Evolutionary conservation across 2,113 vertebrate species (phyloP), one percentile per base, ranked within the genome.

Genomic region (Numida meleagris): DNA sequence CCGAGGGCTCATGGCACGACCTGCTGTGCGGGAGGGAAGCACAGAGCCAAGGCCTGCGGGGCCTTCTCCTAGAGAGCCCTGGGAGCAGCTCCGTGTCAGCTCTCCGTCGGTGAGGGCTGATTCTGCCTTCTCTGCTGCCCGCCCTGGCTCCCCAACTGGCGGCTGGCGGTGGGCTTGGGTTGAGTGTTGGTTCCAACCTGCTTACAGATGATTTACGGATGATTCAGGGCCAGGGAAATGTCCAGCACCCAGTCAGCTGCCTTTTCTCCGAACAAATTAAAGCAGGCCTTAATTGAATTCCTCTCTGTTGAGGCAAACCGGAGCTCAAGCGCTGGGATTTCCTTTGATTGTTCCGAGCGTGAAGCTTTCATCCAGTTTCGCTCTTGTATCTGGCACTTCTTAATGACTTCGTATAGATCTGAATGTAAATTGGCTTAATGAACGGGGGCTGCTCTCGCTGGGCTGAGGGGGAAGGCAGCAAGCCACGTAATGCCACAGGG

Each of bases 281-380:
- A 93, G 53, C 79, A 88, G 66, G 48, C 40, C 24, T 78, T 94
- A 93, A 95, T 78, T 95, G 85, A 94, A 94, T 95, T 93, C 83
- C 73, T 61, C 43, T 94, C 88, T 94, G 88, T 45, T 72, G 82
- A 94, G 70, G 34, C 61, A 77, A 90, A 83, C 76, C 65, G 72
- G 55, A 90, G 48, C 85, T 88, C 0, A 0, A 85, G 85, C 89
- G 23, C 55, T 82, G 96, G 85, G 87, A 94, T 94, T 96, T 97
- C 94, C 94, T 95, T 89, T 71, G 81, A 92, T 94, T 94, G 94
- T 94, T 94, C 93, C 94, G 79, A 61, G 72, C 0, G 1, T 51
- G 76, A 88, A 88, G 67, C 38, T 83, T 88, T 75, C 65, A 71
- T 72, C 75, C 71, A 91, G 68, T 67, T 88, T 71, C 10, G 1